Base-by-base conservation (phyloP, 2,797 vertebrate species). In the Lophius americanus region DNA sequence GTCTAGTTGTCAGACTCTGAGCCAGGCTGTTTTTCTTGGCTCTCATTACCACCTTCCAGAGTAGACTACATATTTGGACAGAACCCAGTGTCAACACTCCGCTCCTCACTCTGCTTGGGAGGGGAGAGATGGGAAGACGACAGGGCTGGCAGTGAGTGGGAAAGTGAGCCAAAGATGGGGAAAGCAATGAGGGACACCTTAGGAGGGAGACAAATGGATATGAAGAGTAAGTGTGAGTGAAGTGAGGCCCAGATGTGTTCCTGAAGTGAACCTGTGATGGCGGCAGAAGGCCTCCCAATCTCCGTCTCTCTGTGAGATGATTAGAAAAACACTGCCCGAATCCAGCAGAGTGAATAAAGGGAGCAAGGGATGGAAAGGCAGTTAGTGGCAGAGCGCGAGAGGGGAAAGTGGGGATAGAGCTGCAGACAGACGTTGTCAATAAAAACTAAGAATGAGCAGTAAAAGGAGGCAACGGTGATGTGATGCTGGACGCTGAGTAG, bases 21-120 rank as follows among this genome's bases (percentile, higher is more conserved):
- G 68, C 81, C 76, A 81, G 85, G 77, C 83, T 92, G 89, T 92
- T 92, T 91, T 89, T 89, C 89, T 93, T 91, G 91, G 92, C 91
- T 89, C 70, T 78, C 79, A 83, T 84, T 79, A 80, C 85, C 75
- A 83, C 85, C 87, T 85, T 85, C 82, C 87, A 88, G 87, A 53
- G 68, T 85, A 86, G 89, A 90, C 90, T 87, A 88, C 85, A 90
- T 89, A 86, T 88, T 89, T 90, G 91, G 90, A 89, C 67, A 66
- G 70, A 70, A 76, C 73, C 90, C 92, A 93, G 90, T 78, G 84
- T 88, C 88, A 92, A 93, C 84, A 92, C 76, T 70, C 70, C 63
- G 71, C 85, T 85, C 68, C 83, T 84, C 68, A 38, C 70, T 82
- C 70, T 53, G 70, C 71, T 37, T 50, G 66, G 85, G 75, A 74